Conservation (phyloP, 2,797 vertebrate genomes). For the Vireo griseus region DNA sequence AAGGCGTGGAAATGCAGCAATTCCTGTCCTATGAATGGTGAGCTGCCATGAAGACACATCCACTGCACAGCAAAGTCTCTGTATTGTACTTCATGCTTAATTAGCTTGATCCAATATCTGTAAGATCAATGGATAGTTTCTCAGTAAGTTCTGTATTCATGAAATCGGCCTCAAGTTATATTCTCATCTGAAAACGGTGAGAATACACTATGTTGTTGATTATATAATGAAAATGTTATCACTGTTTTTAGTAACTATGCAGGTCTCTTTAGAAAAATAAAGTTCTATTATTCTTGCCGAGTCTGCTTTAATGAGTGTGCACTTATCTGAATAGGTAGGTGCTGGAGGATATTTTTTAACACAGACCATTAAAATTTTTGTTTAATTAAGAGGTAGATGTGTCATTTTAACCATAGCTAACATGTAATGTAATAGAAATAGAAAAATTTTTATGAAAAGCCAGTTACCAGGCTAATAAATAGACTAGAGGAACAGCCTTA, state of each 20-base stretch:
- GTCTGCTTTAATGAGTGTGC: not conserved
- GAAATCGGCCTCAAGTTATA: not conserved
- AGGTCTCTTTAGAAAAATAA: not conserved
- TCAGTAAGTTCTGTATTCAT: not conserved
- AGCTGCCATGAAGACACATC: not conserved
- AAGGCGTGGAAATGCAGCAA: not conserved
- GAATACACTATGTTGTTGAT: not conserved
- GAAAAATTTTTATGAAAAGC: not conserved
- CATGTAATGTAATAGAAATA: not conserved
- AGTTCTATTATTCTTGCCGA: not conserved
- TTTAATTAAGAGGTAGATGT: not conserved
- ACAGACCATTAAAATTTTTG: not conserved
- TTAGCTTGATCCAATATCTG: not conserved
- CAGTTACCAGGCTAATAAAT: not conserved
- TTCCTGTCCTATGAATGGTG: not conserved
- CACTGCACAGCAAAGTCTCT: not conserved
- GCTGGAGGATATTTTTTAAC: not conserved
- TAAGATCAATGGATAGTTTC: not conserved
- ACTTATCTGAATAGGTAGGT: not conserved
- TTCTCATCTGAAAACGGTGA: not conserved
- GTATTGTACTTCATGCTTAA: not conserved
- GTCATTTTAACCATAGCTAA: not conserved
- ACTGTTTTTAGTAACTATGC: not conserved
- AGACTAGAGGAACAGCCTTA: not conserved
- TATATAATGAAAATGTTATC: not conserved